Conservation (phyloP, 2,113 vertebrate species). For the Butastur rufipennis region DNA sequence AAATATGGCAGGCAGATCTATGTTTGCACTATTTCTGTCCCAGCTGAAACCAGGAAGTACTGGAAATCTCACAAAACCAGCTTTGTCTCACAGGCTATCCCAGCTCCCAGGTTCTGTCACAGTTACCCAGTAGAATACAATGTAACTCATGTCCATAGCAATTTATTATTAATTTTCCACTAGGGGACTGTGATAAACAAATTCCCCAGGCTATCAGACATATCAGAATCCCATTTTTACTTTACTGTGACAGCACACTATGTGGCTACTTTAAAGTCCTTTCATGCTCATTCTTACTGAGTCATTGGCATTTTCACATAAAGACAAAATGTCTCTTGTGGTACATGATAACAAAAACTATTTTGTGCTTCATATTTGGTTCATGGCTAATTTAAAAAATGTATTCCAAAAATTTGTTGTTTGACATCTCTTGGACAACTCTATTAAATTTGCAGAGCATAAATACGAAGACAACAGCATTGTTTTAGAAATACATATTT, state of each 20-base stretch:
- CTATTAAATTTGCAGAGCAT: background rate
- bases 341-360: background rate
- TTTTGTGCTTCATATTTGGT: background rate
- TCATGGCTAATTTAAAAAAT: background rate
- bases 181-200: background rate
- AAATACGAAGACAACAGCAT: background rate
- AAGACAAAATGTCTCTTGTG: background rate
- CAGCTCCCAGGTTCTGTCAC: background rate
- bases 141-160: background rate
- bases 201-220: background rate
- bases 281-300: background rate
- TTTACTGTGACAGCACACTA: background rate
- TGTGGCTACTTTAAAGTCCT: background rate
- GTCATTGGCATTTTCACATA: background rate
- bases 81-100: background rate
- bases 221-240: background rate
- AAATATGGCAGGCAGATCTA: constrained; percentile 15
- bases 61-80: constrained; percentile 25
- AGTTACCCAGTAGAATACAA: background rate
- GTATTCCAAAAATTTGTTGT: background rate
- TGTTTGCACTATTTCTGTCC: constrained; percentile 38
- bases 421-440: background rate
- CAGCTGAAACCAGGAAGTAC: background rate
- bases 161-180: background rate
- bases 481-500: background rate